Evolutionary conservation across 2,113 vertebrate genomes (phyloP).

Genomic region (Epinephelus lanceolatus): DNA sequence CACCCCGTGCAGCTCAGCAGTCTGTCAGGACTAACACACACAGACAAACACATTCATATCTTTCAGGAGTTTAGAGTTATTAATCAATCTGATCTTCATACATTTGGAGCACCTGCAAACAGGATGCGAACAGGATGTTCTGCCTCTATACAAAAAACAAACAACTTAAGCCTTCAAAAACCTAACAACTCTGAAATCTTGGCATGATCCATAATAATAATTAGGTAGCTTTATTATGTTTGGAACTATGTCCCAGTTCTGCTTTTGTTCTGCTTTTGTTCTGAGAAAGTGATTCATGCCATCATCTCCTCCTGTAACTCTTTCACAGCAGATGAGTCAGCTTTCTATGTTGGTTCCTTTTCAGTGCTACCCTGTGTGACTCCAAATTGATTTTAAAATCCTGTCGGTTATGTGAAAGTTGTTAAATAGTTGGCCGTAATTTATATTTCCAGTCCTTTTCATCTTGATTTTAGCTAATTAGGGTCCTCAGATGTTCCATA

Average conservation of each 20-base stretch:
- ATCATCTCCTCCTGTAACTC: conserved; percentile 17
- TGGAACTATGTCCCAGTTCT: background rate
- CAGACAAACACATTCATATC: background rate
- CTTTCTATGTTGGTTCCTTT: conserved; percentile 30
- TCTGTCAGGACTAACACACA: background rate
- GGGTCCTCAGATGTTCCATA: background rate
- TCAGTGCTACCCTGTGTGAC: background rate
- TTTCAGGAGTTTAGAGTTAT: background rate
- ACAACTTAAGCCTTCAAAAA: conserved; percentile 3
- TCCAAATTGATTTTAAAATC: conserved; percentile 6
- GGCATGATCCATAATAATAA: conserved; percentile 21
- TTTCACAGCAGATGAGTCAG: conserved; percentile 33
- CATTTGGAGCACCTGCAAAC: background rate
- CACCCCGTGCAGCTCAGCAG: background rate
- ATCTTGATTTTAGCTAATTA: conserved; percentile 6
- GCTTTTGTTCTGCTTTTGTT: conserved; percentile 30
- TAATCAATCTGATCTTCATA: background rate
- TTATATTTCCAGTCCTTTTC: conserved; percentile 4
- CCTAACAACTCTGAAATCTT: background rate
- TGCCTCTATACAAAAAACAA: background rate
- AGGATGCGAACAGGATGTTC: background rate
- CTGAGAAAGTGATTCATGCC: conserved; percentile 21
- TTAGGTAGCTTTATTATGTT: conserved; percentile 8
- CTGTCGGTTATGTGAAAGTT: conserved; percentile 6
- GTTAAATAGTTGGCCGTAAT: background rate